A percentile compares a stretch with the other conserved stretches of the same genome.
These are phyloP conservation scores for Eupithecia inturbata DNA, from an alignment of 2,888 invertebrate species.

Conservation along the genomic window DNA sequence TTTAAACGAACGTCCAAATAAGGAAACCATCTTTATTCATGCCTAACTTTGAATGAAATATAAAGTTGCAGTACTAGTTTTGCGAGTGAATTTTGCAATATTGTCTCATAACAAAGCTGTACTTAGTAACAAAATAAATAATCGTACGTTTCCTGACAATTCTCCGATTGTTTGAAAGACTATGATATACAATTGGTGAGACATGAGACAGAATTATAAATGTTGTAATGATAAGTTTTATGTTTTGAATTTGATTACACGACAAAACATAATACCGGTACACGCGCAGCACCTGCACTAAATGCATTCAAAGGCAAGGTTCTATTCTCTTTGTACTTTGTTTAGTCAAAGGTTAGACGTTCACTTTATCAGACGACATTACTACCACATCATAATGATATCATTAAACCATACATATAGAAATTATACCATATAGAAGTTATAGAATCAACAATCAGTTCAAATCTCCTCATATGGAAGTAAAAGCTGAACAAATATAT, in stretches of 20 bases:
- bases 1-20: conserved; percentile 39
- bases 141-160: neutral
- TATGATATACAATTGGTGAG: neutral
- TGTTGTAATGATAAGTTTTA: neutral
- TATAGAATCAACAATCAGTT: conserved; percentile 20
- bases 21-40: conserved; percentile 38
- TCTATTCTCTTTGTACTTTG: conserved; percentile 25
- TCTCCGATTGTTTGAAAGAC: neutral
- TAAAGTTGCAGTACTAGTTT: conserved; percentile 20
- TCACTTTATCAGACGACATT: conserved; percentile 33
- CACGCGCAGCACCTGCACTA: conserved; percentile 21
- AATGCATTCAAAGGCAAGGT: conserved; percentile 25
- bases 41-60: conserved; percentile 27
- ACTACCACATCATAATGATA: conserved; percentile 28
- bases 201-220: neutral
- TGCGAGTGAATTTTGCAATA: conserved; percentile 17
- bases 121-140: neutral
- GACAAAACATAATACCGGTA: conserved; percentile 21
- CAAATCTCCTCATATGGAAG: conserved; percentile 35
- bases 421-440: neutral
- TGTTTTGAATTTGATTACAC: conserved; percentile 15
- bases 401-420: conserved; percentile 17
- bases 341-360: conserved; percentile 32
- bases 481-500: conserved; percentile 67
- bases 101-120: neutral